Evolutionary conservation across 2,797 vertebrate species (phyloP), one percentile per base, ranked within the genome.

Genomic region (Australoheros facetus): DNA sequence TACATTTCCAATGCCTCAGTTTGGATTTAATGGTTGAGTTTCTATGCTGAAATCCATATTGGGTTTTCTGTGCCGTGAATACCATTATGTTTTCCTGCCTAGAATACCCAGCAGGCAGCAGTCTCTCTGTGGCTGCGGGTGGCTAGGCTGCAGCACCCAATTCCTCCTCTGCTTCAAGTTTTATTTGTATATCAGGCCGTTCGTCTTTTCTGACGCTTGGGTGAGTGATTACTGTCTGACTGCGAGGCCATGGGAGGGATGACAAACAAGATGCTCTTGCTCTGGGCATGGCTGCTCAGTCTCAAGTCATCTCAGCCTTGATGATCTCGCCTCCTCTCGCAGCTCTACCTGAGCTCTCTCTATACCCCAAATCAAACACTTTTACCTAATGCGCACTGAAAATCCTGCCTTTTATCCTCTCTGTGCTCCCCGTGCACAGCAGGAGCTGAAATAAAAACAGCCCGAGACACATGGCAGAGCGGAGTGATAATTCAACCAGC

Each of bases 11-110:
- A 3, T 32, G 56, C 79, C 80, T 82, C 73, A 4, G 64, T 85
- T 80, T 83, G 85, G 81, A 80, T 92, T 87, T 89, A 91, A 87
- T 91, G 87, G 83, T 83, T 88, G 86, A 74, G 80, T 89, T 85
- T 90, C 80, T 79, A 76, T 87, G 72, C 85, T 87, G 82, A 88
- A 87, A 88, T 89, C 88, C 85, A 87, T 87, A 88, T 82, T 85
- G 80, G 83, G 45, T 56, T 80, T 82, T 85, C 78, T 83, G 86
- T 78, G 84, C 71, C 5, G n/a, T 84, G 86, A 91, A 91, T 89
- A 85, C 66, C 70, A 89, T 89, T 87, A 86, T 34, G 70, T 69
- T 45, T 32, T 23, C 66, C 77, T 80, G 80, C 77, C 60, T 66
- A 32, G 83, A 85, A 86, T 78, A 70, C 78, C 76, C 83, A 82